A percentile compares a stretch with the other conserved stretches of the same genome.
Conservation (phyloP, 2,113 vertebrate species). For the Psilopsiagon aurifrons region DNA sequence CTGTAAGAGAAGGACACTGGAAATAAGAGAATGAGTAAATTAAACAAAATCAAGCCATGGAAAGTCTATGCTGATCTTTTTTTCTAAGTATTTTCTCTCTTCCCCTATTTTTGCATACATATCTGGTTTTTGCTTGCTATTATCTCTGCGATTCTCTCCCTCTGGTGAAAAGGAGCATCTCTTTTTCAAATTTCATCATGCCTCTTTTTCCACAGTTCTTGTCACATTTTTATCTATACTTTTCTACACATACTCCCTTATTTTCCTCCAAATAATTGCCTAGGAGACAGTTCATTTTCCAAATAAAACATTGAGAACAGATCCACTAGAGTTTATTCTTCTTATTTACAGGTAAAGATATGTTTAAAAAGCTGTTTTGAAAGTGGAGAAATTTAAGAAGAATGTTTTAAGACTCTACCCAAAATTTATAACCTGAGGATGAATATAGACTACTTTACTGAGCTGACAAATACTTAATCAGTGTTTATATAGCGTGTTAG, state of each 20-base stretch:
- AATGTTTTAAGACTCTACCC: constrained; percentile 52
- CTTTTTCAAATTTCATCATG: neutral
- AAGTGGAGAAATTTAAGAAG: constrained; percentile 42
- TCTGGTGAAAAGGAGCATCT: neutral
- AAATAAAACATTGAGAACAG: constrained; percentile 62
- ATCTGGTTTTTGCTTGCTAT: neutral
- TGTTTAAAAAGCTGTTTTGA: constrained; percentile 50
- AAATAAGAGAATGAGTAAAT: neutral
- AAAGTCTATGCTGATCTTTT: neutral
- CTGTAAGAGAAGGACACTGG: neutral
- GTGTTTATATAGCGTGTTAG: constrained; percentile 37
- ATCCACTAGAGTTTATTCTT: constrained; percentile 33
- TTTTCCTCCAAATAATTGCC: constrained; percentile 61
- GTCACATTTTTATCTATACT: constrained; percentile 47
- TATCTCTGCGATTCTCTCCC: neutral
- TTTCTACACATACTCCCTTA: constrained; percentile 28
- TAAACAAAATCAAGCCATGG: neutral
- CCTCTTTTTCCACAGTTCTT: constrained; percentile 27
- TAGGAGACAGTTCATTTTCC: constrained; percentile 64
- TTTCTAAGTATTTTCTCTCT: neutral
- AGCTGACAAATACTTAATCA: constrained; percentile 44
- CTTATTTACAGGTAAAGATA: constrained; percentile 26
- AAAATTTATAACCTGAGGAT: constrained; percentile 48
- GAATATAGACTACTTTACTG: constrained; percentile 23
- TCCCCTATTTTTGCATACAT: neutral